Evolutionary conservation across 2,113 vertebrate species (phyloP).

Genomic region (Alligator mississippiensis): DNA sequence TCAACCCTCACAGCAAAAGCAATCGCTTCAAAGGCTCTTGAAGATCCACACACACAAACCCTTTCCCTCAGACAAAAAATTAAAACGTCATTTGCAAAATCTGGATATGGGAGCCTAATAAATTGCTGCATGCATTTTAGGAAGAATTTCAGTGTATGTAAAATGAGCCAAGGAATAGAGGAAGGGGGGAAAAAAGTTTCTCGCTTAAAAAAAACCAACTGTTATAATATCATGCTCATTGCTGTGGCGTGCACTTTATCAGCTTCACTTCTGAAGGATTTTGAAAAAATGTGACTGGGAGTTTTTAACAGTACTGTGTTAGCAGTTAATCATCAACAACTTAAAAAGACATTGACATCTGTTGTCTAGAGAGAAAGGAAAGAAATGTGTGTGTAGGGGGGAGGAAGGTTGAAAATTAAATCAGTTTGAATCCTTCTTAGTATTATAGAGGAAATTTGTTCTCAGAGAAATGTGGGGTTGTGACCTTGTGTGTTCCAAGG

Average conservation of each 20-base stretch:
- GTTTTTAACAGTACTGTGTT: constrained; percentile 61
- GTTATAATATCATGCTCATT: constrained; percentile 14
- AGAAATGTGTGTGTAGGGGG: neutral
- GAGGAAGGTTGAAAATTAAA: constrained; percentile 53
- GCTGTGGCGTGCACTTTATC: constrained; percentile 57
- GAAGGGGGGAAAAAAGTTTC: constrained; percentile 35
- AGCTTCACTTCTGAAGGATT: constrained; percentile 66
- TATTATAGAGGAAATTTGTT: constrained; percentile 73
- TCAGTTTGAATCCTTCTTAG: constrained; percentile 47
- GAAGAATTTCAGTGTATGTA: constrained; percentile 63
- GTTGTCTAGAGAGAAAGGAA: constrained; percentile 67
- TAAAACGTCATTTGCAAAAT: constrained; percentile 37
- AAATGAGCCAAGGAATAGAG: constrained; percentile 50
- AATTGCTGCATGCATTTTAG: constrained; percentile 39
- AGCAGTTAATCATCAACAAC: constrained; percentile 68
- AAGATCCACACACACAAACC: neutral
- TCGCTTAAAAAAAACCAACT: constrained; percentile 43
- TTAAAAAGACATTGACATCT: constrained; percentile 72
- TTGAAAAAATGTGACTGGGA: constrained; percentile 63
- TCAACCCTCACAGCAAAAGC: constrained; percentile 63
- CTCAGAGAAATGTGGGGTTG: constrained; percentile 67
- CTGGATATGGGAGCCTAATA: constrained; percentile 44
- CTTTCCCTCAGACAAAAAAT: constrained; percentile 19
- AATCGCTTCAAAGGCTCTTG: constrained; percentile 44
- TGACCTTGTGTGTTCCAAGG: constrained; percentile 72